Base-by-base conservation (phyloP, 92 coral and sea anemone species). In the Diadumene lineata region DNA sequence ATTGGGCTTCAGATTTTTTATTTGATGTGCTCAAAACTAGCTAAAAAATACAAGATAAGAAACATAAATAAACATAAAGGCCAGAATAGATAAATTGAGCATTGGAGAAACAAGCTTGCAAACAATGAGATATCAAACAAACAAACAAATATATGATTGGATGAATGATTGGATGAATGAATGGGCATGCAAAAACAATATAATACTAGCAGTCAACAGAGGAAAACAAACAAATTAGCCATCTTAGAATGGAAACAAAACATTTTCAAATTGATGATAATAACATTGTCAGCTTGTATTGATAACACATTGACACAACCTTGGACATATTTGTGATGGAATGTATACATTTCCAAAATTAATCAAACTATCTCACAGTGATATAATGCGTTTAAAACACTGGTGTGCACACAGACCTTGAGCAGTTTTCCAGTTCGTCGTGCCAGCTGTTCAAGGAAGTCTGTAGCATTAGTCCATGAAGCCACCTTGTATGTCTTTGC, bases 371-470 rank as follows among this genome's bases (percentile, higher is more conserved):
- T n/a, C n/a, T n/a, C n/a, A n/a, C n/a, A n/a, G n/a, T n/a, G n/a
- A n/a, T n/a, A n/a, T n/a, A n/a, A n/a, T n/a, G n/a, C n/a, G 44
- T 3, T 53, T 2, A 1, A 34, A 8, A 21, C 34, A 0, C n/a
- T n/a, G n/a, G n/a, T n/a, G n/a, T n/a, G n/a, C n/a, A n/a, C n/a
- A 25, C 73, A 43, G 34, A 92, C 98, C 93, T 94, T 94, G 38
- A 94, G 87, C 46, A 94, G 81, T 70, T 88, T 89, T 27, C 98
- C 98, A 27, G 91, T 75, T 44, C 94, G 76, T 72, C 83, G 88
- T 19, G 98, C 97, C 32, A 92, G 65, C 80, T 92, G 92, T 82
- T 92, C 96, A 29, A 94, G 55, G 69, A 94, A 94, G 74, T 92
- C 97, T 18, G 89, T 64, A 0, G 96, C 43, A 22, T 92, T 88